Base-by-base conservation (phyloP, 2,888 invertebrate species). In the Ophion slaviceki region DNA sequence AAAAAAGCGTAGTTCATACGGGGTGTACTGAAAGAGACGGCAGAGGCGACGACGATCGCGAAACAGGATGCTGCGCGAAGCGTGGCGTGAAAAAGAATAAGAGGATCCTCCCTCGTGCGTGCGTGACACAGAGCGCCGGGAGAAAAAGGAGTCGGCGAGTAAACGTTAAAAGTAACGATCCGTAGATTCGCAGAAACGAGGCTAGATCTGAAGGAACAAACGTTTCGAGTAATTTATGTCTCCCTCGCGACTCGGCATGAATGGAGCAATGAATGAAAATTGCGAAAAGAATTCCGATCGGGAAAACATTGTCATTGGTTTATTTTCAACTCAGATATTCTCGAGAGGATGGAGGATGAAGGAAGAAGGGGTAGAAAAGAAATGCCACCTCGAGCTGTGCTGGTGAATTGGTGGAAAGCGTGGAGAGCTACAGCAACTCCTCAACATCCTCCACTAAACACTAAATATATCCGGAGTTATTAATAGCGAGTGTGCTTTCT, bases 401-500 rank as follows among this genome's bases (percentile, higher is more conserved):
- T 62, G 11, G 66, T 74, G 45, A 66, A 74, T 74, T 74, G 24
- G 61, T 62, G 67, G 14, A 59, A 20, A 45, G 32, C 68, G 40
- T 59, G 45, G 24, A 80, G 76, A 86, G 47, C 40, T 8, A 67
- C 59, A 36, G 53, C 36, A 24, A n/a, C 53, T 47, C 47, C 10
- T 28, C 70, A 28, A 10, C 28, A 8, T 71, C n/a, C 47, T 28
- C 53, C 92, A 93, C 92, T 92, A 89, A 92, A 91, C 88, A 90
- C 92, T 93, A 92, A 92, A 93, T 92, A 92, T 93, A 93, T 90
- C 89, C 89, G 86, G 87, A 88, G 91, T 90, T 93, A 93, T 93
- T 93, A 93, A 93, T 93, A 93, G 93, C 88, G 86, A 80, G 68
- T 74, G 53, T 24, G 17, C 76, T 76, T 57, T 47, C 32, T 57